phyloP scores from a whole-genome alignment of 1,140 invertebrate species.

The Zaprionus davidi region DNA sequence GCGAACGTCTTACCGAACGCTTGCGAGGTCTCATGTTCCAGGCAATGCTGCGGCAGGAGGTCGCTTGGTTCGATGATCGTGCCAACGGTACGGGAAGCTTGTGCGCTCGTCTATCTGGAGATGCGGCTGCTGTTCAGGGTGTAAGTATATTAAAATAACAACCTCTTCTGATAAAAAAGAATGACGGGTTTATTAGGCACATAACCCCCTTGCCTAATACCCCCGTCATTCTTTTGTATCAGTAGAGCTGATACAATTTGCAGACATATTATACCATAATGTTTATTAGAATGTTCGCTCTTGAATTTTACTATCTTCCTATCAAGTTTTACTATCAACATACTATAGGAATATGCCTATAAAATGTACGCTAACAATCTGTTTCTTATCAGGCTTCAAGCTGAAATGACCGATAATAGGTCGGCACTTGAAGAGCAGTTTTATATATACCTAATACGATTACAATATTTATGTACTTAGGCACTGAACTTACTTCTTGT shows the following conservation, averaged over 20 bases:
- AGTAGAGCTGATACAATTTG: not conserved
- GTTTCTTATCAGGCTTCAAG: not conserved
- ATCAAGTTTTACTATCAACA: not conserved
- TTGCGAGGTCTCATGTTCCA: constrained; percentile 88
- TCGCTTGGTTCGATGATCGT: constrained; percentile 91
- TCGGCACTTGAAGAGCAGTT: not conserved
- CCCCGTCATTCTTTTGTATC: not conserved
- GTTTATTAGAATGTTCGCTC: not conserved
- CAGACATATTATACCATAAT: not conserved
- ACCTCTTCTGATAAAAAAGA: no score
- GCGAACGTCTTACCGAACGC: constrained; percentile 89
- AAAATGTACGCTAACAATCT: not conserved
- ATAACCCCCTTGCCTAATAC: not conserved
- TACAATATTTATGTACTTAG: not conserved
- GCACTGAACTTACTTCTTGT: not conserved
- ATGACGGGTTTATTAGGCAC: no score
- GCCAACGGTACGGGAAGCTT: constrained; percentile 88
- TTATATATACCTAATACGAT: not conserved
- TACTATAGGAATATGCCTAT: not conserved
- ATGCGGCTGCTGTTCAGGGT: constrained; percentile 91
- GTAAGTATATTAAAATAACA: constrained; percentile 84
- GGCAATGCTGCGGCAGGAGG: constrained; percentile 89
- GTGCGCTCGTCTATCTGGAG: constrained; percentile 89
- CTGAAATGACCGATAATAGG: not conserved
- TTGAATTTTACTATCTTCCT: not conserved